Conservation (phyloP, 2,888 invertebrate species). For the Agonopterix heracliana region DNA sequence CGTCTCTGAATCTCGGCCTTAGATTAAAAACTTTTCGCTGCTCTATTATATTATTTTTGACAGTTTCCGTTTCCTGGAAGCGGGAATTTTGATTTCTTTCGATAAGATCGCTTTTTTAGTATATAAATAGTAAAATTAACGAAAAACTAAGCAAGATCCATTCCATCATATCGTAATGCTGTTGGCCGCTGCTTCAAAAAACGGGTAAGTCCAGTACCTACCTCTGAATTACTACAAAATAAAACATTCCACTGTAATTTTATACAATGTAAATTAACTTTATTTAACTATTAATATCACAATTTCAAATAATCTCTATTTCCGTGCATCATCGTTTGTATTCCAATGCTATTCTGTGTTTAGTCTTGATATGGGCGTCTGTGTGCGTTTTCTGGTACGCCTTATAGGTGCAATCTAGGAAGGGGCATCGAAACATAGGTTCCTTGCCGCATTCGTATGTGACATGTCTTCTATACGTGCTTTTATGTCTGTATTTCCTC, state of each 20-base stretch:
- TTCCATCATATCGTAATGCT: too few species aligned
- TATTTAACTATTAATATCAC: conserved; percentile 66
- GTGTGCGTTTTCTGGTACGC: conserved; percentile 72
- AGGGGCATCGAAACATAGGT: conserved; percentile 70
- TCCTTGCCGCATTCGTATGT: conserved; percentile 81
- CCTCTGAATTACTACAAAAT: not conserved
- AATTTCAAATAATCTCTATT: conserved; percentile 31
- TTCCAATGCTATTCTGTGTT: conserved; percentile 74
- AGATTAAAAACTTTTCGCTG: too few species aligned
- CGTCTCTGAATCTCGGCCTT: too few species aligned
- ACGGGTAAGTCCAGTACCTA: not conserved
- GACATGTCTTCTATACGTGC: conserved; percentile 82
- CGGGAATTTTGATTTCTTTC: too few species aligned
- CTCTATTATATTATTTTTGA: too few species aligned
- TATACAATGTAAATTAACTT: conserved; percentile 11
- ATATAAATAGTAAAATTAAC: too few species aligned
- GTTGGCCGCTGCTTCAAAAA: not conserved
- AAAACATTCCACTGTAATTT: not conserved
- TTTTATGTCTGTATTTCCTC: conserved; percentile 84
- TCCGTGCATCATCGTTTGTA: conserved; percentile 49
- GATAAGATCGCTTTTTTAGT: too few species aligned
- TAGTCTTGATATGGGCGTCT: conserved; percentile 69
- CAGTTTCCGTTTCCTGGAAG: too few species aligned
- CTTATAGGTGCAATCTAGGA: conserved; percentile 66
- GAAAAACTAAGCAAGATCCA: too few species aligned